Conservation (phyloP, 2,797 vertebrate genomes). For the Menidia menidia region DNA sequence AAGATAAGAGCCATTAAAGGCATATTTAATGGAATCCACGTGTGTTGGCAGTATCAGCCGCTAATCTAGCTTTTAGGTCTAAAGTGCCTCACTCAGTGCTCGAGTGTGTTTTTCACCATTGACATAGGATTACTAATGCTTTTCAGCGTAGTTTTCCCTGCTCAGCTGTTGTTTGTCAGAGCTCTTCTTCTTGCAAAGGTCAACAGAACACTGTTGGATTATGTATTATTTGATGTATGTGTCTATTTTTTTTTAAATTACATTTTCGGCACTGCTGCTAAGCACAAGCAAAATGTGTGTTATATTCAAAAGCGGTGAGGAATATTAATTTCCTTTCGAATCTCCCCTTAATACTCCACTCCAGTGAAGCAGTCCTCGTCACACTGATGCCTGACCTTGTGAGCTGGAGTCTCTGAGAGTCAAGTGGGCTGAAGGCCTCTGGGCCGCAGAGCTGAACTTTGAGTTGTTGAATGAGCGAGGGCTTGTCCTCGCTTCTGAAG, state of each 20-base stretch:
- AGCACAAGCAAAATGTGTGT: neutral
- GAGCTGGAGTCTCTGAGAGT: constrained; percentile 80
- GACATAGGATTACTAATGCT: neutral
- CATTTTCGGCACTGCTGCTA: neutral
- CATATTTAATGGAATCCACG: constrained; percentile 5
- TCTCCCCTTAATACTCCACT: neutral
- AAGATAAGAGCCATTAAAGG: neutral
- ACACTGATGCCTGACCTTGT: constrained; percentile 65
- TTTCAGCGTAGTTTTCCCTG: constrained; percentile 1
- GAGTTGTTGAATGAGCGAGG: constrained; percentile 79
- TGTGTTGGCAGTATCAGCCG: neutral
- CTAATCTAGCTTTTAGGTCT: neutral
- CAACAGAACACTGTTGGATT: neutral
- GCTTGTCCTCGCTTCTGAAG: constrained; percentile 80
- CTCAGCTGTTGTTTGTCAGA: constrained; percentile 7
- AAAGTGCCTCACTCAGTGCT: neutral
- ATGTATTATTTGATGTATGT: constrained; percentile 1
- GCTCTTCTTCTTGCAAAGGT: neutral
- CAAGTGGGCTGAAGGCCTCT: constrained; percentile 87
- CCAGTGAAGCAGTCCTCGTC: neutral
- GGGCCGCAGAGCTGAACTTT: constrained; percentile 69
- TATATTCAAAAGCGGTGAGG: neutral
- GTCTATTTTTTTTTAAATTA: neutral
- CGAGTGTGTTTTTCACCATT: neutral
- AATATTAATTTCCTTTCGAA: neutral